These are phyloP conservation scores for Philaethria dido DNA, from an alignment of 2,888 invertebrate genomes.

Conservation along the genomic window DNA sequence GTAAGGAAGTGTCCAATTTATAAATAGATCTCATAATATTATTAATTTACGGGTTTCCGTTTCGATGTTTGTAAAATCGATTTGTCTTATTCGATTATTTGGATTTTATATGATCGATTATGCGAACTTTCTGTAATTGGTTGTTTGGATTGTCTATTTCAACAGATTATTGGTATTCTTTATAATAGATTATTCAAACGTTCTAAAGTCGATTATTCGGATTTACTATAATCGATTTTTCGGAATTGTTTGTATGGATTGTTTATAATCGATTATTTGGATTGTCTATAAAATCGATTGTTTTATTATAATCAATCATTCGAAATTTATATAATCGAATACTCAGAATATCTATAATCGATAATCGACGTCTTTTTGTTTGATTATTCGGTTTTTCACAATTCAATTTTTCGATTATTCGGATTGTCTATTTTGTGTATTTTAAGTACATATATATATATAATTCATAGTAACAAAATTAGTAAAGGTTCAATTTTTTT, in stretches of 20 bases:
- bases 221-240: not conserved
- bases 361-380: too few relatives aligned
- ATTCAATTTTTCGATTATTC: too few relatives aligned
- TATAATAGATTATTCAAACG: not conserved
- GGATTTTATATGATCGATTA: not conserved
- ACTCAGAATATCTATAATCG: too few relatives aligned
- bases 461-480: not conserved
- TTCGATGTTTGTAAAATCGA: not conserved
- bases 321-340: too few relatives aligned
- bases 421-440: not conserved
- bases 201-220: not conserved
- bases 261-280: not conserved
- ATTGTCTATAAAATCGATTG: too few relatives aligned
- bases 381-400: too few relatives aligned
- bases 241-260: too few relatives aligned
- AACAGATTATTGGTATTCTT: not conserved
- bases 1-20: not conserved
- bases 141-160: not conserved
- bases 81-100: not conserved
- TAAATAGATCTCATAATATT: constrained; percentile 12
- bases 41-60: not conserved
- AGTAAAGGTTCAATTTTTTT: not conserved
- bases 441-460: not conserved
- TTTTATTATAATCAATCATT: too few relatives aligned
- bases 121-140: too few relatives aligned